Base-by-base conservation (phyloP, 2,888 invertebrate genomes). In the Drosophila borealis region DNA sequence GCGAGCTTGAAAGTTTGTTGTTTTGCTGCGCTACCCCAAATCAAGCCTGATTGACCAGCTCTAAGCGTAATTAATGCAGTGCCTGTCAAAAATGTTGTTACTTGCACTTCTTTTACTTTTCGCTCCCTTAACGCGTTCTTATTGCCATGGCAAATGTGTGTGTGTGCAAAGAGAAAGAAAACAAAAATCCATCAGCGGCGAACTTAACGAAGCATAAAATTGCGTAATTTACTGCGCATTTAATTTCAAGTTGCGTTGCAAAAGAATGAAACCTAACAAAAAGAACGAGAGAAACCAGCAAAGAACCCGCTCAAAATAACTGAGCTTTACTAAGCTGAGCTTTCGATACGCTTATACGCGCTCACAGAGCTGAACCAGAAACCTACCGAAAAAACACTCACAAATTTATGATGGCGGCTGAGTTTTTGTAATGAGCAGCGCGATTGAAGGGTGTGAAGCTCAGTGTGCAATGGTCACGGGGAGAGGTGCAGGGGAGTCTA, bases 171-270 rank as follows among this genome's bases (percentile, higher is more conserved):
- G 51, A 45, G 60, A 41, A 44, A 33, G 48, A 21, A 39, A 39
- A 50, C 53, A 53, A 53, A 67, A 70, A 55, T 36, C 41, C 68
- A 69, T 37, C 68, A 74, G 54, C 66, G 42, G 60, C 64, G 46
- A 76, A 74, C 65, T 77, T 77, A 85, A 85, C 87, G 81, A 85
- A 87, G 87, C 87, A 80, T 75, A 71, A 87, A 85, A 85, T 87
- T 85, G 87, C 78, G 85, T 87, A 81, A 85, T 85, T 85, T 80
- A 82, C 83, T 80, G 83, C 86, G 81, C 81, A 78, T 87, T 84
- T 84, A 71, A 81, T 84, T 87, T 81, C 76, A 65, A 78, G 75
- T 81, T 82, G 73, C 60, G 74, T 73, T 66, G 73, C 57, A 56
- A 48, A 76, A 73, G 80, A 84, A 76, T 56, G 44, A 71, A 82